Conservation (phyloP, 2,888 invertebrate genomes). For the Nomada fabriciana region DNA sequence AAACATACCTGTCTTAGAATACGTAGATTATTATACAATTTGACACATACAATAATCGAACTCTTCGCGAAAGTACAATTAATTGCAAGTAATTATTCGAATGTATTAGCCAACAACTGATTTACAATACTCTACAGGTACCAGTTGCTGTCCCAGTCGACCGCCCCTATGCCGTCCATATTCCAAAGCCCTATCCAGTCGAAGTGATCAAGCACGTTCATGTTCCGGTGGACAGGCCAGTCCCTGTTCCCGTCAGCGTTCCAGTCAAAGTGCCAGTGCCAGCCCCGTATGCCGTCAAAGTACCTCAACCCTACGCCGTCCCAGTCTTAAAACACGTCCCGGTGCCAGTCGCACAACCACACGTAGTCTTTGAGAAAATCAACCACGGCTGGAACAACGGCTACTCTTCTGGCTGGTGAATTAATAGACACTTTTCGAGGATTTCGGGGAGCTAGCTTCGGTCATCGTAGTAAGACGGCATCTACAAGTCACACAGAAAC, state of each 20-base stretch:
- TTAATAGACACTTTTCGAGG: not conserved
- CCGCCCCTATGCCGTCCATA: slow-evolving; percentile 81
- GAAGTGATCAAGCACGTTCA: slow-evolving; percentile 81
- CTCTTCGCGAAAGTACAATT: no score
- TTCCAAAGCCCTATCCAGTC: slow-evolving; percentile 83
- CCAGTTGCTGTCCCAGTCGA: slow-evolving; percentile 83
- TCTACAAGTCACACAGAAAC: slow-evolving; percentile 3
- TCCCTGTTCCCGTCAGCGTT: slow-evolving; percentile 78
- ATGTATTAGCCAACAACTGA: not conserved
- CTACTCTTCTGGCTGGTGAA: slow-evolving; percentile 57
- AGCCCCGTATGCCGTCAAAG: slow-evolving; percentile 79
- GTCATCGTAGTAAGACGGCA: not conserved
- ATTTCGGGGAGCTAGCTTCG: slow-evolving; percentile 29
- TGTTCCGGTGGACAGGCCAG: slow-evolving; percentile 80
- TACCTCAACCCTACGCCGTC: slow-evolving; percentile 82
- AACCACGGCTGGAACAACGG: slow-evolving; percentile 33
- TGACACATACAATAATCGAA: no score
- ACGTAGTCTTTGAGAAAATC: slow-evolving; percentile 52
- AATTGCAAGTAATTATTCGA: not conserved
- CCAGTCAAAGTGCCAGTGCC: slow-evolving; percentile 80
- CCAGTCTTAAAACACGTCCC: slow-evolving; percentile 77
- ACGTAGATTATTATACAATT: no score
- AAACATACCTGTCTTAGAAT: no score
- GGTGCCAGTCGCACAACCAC: slow-evolving; percentile 72
- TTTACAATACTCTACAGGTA: slow-evolving; percentile 69